These are phyloP conservation scores for Crocidura indochinensis DNA, from an alignment of 2,797 vertebrate species.

Conservation along the genomic window DNA sequence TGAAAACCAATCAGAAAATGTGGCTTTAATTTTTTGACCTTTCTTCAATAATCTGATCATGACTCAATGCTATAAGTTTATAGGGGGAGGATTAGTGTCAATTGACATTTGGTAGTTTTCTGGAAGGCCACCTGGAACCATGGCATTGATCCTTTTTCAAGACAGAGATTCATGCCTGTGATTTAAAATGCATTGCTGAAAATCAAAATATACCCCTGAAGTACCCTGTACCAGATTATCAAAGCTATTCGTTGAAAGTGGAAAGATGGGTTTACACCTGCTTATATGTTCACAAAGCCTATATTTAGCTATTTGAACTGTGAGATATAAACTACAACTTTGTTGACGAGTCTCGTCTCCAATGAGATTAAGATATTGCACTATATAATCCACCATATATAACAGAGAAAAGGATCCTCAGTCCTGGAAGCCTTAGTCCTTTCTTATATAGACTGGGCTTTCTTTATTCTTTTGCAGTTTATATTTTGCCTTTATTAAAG, in stretches of 20 bases:
- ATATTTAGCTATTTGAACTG: background rate
- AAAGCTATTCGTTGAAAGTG: constrained; percentile 11
- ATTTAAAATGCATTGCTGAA: constrained; percentile 57
- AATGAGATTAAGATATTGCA: background rate
- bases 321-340: background rate
- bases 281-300: constrained; percentile 11
- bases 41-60: background rate
- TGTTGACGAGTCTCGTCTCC: background rate
- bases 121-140: background rate
- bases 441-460: constrained; percentile 4
- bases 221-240: background rate
- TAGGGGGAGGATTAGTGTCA: constrained; percentile 22
- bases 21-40: background rate
- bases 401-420: background rate
- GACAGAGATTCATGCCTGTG: background rate
- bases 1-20: background rate
- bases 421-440: background rate
- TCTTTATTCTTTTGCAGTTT: background rate
- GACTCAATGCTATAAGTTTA: constrained; percentile 2
- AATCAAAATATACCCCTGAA: background rate
- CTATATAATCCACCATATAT: background rate
- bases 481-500: background rate
- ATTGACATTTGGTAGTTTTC: constrained; percentile 20
- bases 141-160: constrained; percentile 4
- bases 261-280: background rate